phyloP scores from a whole-genome alignment of 1,140 invertebrate genomes.

The Drosophila virilis region DNA sequence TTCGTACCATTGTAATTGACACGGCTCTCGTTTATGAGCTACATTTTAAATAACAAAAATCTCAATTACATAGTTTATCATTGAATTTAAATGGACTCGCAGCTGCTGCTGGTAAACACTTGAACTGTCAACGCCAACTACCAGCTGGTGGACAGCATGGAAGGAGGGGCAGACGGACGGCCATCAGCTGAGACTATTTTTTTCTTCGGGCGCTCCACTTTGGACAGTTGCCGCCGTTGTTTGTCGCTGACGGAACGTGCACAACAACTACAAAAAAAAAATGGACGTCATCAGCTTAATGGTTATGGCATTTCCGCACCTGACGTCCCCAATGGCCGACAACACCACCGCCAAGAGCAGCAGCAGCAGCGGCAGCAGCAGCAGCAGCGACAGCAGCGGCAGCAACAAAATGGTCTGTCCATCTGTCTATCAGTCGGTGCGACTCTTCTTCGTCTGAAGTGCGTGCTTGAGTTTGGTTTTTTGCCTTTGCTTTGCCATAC shows the following conservation, averaged over 20 bases:
- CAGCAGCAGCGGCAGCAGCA: constrained; percentile 9
- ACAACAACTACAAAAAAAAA: constrained; percentile 61
- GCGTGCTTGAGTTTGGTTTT: constrained; percentile 67
- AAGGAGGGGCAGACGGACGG: constrained; percentile 1
- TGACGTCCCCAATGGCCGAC: constrained; percentile 30
- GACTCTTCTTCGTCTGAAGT: constrained; percentile 70
- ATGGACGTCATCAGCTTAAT: constrained; percentile 63
- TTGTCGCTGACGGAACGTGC: constrained; percentile 61
- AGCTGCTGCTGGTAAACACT: constrained; percentile 29
- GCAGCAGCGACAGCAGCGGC: constrained; percentile 26
- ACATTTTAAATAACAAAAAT: constrained; percentile 27
- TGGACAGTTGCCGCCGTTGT: constrained; percentile 30
- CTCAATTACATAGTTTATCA: constrained; percentile 67
- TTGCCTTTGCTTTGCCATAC: constrained; percentile 31
- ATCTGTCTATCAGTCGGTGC: constrained; percentile 39
- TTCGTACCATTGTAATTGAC: constrained; percentile 1
- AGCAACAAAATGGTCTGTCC: constrained; percentile 55
- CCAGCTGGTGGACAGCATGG: constrained; percentile 2
- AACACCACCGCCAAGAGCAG: constrained; percentile 6
- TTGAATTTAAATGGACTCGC: constrained; percentile 56
- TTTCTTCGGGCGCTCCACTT: constrained; percentile 16
- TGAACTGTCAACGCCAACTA: constrained; percentile 39
- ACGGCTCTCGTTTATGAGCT: constrained; percentile 16
- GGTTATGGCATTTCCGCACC: constrained; percentile 54
- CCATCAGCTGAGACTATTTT: constrained; percentile 5